Percentiles rank a stretch among this genome's conserved stretches.
phyloP scores from a whole-genome alignment of 1,140 invertebrate genomes.

The Anadara kagoshimensis region DNA sequence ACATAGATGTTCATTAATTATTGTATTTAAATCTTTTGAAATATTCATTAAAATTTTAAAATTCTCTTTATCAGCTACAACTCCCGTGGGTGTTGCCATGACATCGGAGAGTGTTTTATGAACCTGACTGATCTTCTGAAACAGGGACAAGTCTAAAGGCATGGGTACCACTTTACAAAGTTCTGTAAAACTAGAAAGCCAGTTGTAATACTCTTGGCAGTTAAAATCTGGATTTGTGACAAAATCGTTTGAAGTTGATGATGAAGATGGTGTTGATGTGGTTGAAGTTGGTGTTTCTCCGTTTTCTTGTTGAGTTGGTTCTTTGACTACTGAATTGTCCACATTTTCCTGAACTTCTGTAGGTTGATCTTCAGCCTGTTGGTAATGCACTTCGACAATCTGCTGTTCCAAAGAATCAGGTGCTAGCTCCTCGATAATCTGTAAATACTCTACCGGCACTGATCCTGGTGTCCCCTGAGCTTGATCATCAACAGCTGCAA shows the following conservation, averaged over 20 bases:
- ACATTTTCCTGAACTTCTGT: constrained; percentile 2
- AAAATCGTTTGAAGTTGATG: constrained; percentile 45
- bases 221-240: constrained; percentile 63
- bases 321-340: not conserved
- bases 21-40: constrained; percentile 63
- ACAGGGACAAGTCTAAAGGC: constrained; percentile 65
- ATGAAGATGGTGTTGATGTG: not conserved
- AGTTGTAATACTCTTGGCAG: constrained; percentile 71
- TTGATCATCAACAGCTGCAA: constrained; percentile 38
- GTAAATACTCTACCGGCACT: constrained; percentile 45
- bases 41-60: constrained; percentile 69
- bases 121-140: constrained; percentile 69
- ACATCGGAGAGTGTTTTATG: constrained; percentile 69
- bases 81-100: constrained; percentile 66
- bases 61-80: constrained; percentile 67
- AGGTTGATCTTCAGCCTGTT: constrained; percentile 24
- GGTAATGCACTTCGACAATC: constrained; percentile 53
- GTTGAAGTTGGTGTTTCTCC: not conserved
- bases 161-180: constrained; percentile 63
- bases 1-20: constrained; percentile 66
- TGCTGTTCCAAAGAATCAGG: constrained; percentile 41
- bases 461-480: constrained; percentile 15
- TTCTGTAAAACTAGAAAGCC: constrained; percentile 68
- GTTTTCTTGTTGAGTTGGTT: constrained; percentile 4
- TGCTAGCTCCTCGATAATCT: constrained; percentile 48